phyloP scores from a whole-genome alignment of 2,113 vertebrate species.

The Otolemur garnettii region DNA sequence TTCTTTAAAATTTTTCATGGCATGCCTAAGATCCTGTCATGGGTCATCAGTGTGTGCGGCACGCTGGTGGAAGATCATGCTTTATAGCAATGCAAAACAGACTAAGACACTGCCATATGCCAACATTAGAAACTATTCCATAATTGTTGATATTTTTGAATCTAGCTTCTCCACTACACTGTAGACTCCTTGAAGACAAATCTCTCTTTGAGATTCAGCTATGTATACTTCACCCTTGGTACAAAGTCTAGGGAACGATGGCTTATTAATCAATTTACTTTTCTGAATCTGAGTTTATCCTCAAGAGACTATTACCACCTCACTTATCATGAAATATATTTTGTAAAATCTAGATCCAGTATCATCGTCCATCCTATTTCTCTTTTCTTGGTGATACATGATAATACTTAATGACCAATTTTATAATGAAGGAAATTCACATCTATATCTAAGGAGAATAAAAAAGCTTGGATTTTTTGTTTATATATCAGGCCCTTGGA shows the following conservation, averaged over 20 bases:
- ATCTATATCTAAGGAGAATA: neutral
- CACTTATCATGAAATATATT: neutral
- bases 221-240: neutral
- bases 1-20: too few relatives aligned
- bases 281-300: neutral
- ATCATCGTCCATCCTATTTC: neutral
- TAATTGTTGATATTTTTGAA: neutral
- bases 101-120: neutral
- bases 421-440: neutral
- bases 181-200: neutral
- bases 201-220: neutral
- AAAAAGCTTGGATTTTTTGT: conserved; percentile 46
- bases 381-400: neutral
- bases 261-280: neutral
- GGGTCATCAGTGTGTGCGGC: too few relatives aligned
- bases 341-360: neutral
- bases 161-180: neutral
- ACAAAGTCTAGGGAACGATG: neutral
- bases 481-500: conserved; percentile 64
- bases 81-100: too few relatives aligned
- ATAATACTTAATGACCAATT: neutral
- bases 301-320: neutral
- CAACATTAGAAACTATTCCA: neutral
- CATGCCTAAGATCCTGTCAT: too few relatives aligned
- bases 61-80: too few relatives aligned